Conservation (phyloP, 1,140 invertebrate genomes). For the Nasonia longicornis region DNA sequence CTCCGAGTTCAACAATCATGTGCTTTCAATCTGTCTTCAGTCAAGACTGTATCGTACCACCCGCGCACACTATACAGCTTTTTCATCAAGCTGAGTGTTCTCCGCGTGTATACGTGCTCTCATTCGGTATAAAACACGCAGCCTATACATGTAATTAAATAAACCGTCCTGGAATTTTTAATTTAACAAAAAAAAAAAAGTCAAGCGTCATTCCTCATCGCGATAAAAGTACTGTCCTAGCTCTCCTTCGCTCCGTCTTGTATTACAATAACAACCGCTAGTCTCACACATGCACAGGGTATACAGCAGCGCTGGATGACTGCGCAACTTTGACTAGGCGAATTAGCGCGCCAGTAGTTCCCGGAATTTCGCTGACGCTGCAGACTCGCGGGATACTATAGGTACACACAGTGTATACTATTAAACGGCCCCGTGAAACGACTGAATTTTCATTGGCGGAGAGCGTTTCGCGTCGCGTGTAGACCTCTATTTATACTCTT, state of each 20-base stretch:
- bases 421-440: neutral
- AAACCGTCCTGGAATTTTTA: no score
- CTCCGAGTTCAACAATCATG: no score
- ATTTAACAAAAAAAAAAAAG: no score
- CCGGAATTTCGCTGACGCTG: neutral
- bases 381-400: neutral
- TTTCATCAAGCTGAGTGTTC: no score
- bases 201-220: no score
- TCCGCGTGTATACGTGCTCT: no score
- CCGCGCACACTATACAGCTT: no score
- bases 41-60: no score
- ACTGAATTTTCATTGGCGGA: neutral
- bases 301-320: neutral
- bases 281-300: neutral
- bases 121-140: no score
- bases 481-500: neutral
- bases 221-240: no score
- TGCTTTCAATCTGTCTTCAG: no score
- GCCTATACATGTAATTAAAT: no score
- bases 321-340: neutral
- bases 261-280: neutral
- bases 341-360: neutral
- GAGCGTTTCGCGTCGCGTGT: neutral
- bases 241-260: neutral
- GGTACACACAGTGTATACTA: neutral